A percentile compares a stretch with the other conserved stretches of the same genome.
Conservation (phyloP, 2,888 invertebrate genomes). For the Pollenia griseotomentosa region DNA sequence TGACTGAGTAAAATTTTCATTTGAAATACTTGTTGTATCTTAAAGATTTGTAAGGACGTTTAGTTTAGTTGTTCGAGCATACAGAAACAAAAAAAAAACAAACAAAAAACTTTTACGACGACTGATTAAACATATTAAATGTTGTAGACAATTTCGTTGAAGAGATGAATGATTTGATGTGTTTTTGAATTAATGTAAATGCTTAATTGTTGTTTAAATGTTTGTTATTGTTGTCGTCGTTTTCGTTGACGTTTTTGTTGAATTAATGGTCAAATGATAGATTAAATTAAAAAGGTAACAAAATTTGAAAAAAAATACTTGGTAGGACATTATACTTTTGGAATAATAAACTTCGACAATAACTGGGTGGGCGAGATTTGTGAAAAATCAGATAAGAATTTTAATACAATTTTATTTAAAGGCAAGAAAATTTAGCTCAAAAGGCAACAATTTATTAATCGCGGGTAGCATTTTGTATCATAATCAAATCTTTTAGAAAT, state of each 20-base stretch:
- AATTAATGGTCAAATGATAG: slow-evolving; percentile 51
- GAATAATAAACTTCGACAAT: too few relatives aligned
- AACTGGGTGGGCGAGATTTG: too few relatives aligned
- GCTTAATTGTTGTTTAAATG: slow-evolving; percentile 68
- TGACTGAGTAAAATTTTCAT: slow-evolving; percentile 50
- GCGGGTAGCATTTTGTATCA: too few relatives aligned
- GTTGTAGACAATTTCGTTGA: slow-evolving; percentile 68
- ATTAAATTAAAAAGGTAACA: slow-evolving; percentile 40
- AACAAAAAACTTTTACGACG: slow-evolving; percentile 14
- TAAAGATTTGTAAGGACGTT: slow-evolving; percentile 61
- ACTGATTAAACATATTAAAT: slow-evolving; percentile 71
- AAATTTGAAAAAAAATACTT: neutral
- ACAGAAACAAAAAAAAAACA: slow-evolving; percentile 15
- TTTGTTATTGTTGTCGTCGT: slow-evolving; percentile 42
- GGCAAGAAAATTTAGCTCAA: too few relatives aligned
- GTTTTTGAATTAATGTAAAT: slow-evolving; percentile 72
- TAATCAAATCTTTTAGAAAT: too few relatives aligned
- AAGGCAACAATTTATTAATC: too few relatives aligned
- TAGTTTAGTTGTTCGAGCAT: slow-evolving; percentile 62
- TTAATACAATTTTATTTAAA: too few relatives aligned
- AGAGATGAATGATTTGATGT: slow-evolving; percentile 73
- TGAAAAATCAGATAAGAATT: neutral
- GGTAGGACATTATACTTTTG: neutral
- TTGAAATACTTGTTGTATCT: slow-evolving; percentile 53
- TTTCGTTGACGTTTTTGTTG: slow-evolving; percentile 13